Percentiles rank a stretch among this genome's conserved stretches.
Conservation (phyloP, 2,797 vertebrate species). For the Heliangelus exortis region DNA sequence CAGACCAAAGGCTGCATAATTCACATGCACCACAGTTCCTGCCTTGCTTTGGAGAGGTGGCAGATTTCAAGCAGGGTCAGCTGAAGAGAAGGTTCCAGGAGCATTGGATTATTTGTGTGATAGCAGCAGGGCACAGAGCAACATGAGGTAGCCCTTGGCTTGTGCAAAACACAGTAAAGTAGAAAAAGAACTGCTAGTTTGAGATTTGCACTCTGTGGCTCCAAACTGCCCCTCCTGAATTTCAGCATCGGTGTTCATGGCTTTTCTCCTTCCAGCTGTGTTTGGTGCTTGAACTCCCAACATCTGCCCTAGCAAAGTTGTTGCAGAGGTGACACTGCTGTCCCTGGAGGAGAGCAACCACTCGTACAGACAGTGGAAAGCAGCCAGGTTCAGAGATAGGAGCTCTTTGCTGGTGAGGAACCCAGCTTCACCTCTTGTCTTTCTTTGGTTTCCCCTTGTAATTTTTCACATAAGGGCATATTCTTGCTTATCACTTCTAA, state of each 20-base stretch:
- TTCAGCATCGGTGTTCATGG: background rate
- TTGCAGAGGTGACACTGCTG: background rate
- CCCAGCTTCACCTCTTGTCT: background rate
- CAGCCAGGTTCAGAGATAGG: background rate
- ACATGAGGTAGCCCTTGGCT: background rate
- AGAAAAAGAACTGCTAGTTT: background rate
- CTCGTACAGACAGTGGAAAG: background rate
- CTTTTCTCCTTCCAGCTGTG: conserved; percentile 7
- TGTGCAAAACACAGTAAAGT: background rate
- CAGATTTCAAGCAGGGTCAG: background rate
- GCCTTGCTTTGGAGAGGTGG: background rate
- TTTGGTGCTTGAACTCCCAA: background rate
- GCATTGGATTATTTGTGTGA: background rate
- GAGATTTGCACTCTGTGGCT: background rate
- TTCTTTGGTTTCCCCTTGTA: background rate
- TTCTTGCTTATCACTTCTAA: background rate
- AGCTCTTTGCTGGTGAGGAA: background rate
- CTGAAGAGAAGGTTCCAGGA: background rate
- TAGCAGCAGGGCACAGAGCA: background rate
- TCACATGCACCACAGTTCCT: background rate
- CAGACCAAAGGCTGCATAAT: background rate
- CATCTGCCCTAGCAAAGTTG: background rate
- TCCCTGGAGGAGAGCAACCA: background rate
- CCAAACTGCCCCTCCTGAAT: background rate
- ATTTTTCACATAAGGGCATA: background rate